These are phyloP conservation scores for Meloe dianella DNA, from an alignment of 2,888 invertebrate species.

Conservation along the genomic window DNA sequence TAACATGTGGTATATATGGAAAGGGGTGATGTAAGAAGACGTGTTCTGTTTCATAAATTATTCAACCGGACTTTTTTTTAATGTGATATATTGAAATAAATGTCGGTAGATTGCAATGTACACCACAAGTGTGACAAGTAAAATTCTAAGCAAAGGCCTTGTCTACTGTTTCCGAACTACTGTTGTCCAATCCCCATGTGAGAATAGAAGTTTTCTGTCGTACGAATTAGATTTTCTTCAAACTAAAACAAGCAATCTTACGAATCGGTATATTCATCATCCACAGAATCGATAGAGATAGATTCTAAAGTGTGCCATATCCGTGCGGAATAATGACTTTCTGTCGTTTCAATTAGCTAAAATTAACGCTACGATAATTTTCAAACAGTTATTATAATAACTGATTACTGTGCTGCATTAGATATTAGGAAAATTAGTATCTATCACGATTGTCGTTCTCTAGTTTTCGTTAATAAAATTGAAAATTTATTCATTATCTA, in stretches of 20 bases:
- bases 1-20: background rate
- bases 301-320: background rate
- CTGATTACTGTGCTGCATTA: background rate
- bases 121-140: background rate
- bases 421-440: no score
- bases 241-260: no score
- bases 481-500: background rate
- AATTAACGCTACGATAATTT: background rate
- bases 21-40: background rate
- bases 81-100: background rate
- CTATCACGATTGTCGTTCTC: background rate
- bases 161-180: background rate
- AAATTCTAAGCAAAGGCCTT: background rate
- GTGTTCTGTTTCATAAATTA: conserved; percentile 5
- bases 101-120: background rate
- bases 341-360: background rate
- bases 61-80: background rate
- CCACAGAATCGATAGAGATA: no score
- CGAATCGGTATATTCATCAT: no score
- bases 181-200: no score
- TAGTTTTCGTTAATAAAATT: no score
- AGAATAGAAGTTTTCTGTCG: no score
- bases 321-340: no score
- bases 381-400: background rate
- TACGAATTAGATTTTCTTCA: no score